These are phyloP conservation scores for Bombus sibiricus DNA, from an alignment of 1,140 invertebrate species.

Conservation along the genomic window DNA sequence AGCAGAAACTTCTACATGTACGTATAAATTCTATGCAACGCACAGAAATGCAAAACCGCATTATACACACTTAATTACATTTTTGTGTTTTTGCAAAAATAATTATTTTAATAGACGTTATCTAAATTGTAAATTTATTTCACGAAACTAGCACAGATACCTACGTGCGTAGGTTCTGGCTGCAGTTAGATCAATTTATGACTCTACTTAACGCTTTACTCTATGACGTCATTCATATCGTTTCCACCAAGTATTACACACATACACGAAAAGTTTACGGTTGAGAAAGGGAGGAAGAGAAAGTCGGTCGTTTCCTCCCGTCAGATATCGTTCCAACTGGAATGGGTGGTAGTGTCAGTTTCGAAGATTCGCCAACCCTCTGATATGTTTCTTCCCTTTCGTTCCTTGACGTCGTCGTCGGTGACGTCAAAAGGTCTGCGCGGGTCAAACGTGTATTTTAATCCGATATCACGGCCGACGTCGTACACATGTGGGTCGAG, in stretches of 20 bases:
- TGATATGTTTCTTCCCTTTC: not conserved
- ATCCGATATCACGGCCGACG: not conserved
- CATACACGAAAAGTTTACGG: not conserved
- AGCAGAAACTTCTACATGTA: too few relatives aligned
- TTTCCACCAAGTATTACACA: not conserved
- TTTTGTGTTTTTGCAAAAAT: too few relatives aligned
- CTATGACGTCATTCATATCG: not conserved
- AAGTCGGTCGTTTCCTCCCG: not conserved
- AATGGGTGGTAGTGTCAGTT: not conserved
- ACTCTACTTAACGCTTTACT: not conserved
- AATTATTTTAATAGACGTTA: too few relatives aligned
- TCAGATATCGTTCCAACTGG: not conserved
- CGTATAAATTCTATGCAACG: too few relatives aligned
- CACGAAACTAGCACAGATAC: too few relatives aligned
- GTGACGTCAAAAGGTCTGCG: constrained; percentile 24
- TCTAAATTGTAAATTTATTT: too few relatives aligned
- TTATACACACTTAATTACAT: too few relatives aligned
- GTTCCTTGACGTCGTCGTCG: not conserved
- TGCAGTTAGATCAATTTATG: not conserved
- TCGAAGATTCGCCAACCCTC: not conserved
- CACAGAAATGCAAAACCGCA: too few relatives aligned
- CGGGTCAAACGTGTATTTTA: constrained; percentile 15
- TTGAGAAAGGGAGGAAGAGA: not conserved
- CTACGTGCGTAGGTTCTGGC: too few relatives aligned
- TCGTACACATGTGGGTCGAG: not conserved